Evolutionary conservation across 2,113 vertebrate species (phyloP), one percentile per base, ranked within the genome.

Genomic region (Prochilodus magdalenae): DNA sequence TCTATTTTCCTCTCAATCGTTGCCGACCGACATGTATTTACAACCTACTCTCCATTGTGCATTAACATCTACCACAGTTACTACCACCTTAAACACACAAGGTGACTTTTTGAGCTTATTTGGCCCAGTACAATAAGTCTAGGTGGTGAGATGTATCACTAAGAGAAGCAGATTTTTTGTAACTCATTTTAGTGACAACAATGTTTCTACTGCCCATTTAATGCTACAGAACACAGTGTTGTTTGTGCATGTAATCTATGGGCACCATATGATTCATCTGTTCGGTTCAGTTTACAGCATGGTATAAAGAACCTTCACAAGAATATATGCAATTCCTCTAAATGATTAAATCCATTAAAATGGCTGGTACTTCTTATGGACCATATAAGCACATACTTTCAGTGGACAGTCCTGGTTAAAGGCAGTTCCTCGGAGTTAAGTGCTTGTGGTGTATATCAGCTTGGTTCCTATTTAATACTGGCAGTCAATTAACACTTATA

Each of bases 401-500:
- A 30, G 79, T 11, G 59, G 24, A 70, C 59, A 80, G 66, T 66
- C 53, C 18, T 57, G 24, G 59, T 60, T 75, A 74, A 84, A 49
- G 60, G 74, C 79, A 79, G 84, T 63, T 79, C 44, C 70, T 65
- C 30, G 36, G 73, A 66, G 26, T 81, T 84, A 81, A 79, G 83
- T 73, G 70, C 75, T 71, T 70, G 73, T 57, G 75, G 75, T 77
- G 69, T 66, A 83, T 26, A 65, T 75, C 77, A 75, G 57, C 65
- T 55, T 53, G 62, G 49, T 77, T 76, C 77, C 77, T 84, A 79
- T 82, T 84, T 82, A 83, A 85, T 84, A 67, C 75, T 70, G 76
- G 29, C 62, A 87, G 66, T 82, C 83, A 85, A 84, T 87, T 81
- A 84, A 78, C 80, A 87, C 82, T 55, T 84, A 85, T 75, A 82